Percentiles rank a stretch among this genome's conserved stretches.
phyloP scores from a whole-genome alignment of 2,113 vertebrate species.

The Tonatia bakeri region DNA sequence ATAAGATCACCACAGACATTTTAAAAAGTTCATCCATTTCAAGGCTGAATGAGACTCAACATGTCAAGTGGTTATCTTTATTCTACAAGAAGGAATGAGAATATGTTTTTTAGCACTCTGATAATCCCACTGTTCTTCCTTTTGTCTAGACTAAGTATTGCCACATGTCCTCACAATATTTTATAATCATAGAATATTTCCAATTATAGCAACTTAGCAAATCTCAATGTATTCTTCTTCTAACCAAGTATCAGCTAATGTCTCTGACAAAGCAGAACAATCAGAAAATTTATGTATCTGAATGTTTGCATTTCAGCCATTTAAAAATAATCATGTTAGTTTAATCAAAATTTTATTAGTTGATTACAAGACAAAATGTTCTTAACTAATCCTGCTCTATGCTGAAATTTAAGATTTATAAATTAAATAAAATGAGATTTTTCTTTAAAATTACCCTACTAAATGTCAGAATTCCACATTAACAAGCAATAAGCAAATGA shows the following conservation, averaged over 20 bases:
- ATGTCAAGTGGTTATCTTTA: neutral
- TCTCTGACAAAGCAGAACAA: neutral
- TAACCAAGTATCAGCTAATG: neutral
- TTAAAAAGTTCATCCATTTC: neutral
- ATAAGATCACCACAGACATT: neutral
- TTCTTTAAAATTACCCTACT: neutral
- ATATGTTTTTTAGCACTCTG: neutral
- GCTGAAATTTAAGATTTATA: constrained; percentile 7
- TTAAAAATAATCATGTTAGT: neutral
- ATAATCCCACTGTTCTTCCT: neutral
- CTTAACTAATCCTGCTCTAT: neutral
- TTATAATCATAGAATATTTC: neutral
- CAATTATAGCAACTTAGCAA: neutral
- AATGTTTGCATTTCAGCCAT: neutral
- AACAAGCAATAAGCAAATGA: constrained; percentile 5
- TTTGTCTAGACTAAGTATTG: neutral
- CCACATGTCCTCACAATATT: neutral
- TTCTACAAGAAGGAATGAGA: neutral
- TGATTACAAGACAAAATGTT: neutral
- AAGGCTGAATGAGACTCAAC: neutral
- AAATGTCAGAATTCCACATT: neutral
- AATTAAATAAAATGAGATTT: constrained; percentile 7
- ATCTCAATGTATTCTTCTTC: neutral
- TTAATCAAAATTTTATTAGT: constrained; percentile 29
- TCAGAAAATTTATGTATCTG: neutral